A percentile compares a stretch with the other conserved stretches of the same genome.
Evolutionary conservation across 2,888 invertebrate species (phyloP).

Genomic region (Leucania comma): DNA sequence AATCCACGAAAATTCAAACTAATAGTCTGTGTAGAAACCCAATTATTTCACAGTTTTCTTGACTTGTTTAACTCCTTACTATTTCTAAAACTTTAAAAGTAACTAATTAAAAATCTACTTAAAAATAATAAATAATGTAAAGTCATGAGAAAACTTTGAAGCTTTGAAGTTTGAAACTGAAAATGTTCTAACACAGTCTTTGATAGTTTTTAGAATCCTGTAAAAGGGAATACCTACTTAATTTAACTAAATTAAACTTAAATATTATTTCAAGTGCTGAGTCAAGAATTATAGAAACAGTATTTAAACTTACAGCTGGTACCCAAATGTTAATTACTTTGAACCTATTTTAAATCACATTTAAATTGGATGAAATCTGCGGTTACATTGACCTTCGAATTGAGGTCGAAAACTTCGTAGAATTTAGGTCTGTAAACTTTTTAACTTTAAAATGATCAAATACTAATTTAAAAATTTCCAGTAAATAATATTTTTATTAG

Average conservation of each 20-base stretch:
- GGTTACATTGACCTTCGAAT: background rate
- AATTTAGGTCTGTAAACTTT: background rate
- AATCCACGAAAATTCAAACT: background rate
- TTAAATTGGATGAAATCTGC: slow-evolving; percentile 4
- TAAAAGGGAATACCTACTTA: slow-evolving; percentile 25
- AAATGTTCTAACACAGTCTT: slow-evolving; percentile 7
- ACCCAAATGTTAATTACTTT: slow-evolving; percentile 22
- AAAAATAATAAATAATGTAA: slow-evolving; percentile 22
- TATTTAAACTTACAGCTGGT: slow-evolving; percentile 13
- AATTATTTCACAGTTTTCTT: background rate
- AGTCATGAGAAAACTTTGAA: slow-evolving; percentile 18
- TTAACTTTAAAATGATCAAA: background rate
- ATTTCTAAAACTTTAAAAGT: background rate
- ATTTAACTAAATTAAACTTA: slow-evolving; percentile 39
- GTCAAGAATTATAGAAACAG: slow-evolving; percentile 32
- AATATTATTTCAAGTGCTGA: slow-evolving; percentile 45
- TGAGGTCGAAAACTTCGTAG: slow-evolving; percentile 6
- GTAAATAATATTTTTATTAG: slow-evolving; percentile 1
- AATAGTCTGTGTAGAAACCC: too few relatives aligned
- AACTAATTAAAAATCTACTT: slow-evolving; percentile 2
- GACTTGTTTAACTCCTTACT: background rate
- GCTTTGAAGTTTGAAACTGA: slow-evolving; percentile 33
- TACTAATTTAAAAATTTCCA: background rate
- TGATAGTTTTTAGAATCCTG: slow-evolving; percentile 17
- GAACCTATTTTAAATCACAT: slow-evolving; percentile 4